Conservation (phyloP, 2,797 vertebrate species). For the Mus caroli region DNA sequence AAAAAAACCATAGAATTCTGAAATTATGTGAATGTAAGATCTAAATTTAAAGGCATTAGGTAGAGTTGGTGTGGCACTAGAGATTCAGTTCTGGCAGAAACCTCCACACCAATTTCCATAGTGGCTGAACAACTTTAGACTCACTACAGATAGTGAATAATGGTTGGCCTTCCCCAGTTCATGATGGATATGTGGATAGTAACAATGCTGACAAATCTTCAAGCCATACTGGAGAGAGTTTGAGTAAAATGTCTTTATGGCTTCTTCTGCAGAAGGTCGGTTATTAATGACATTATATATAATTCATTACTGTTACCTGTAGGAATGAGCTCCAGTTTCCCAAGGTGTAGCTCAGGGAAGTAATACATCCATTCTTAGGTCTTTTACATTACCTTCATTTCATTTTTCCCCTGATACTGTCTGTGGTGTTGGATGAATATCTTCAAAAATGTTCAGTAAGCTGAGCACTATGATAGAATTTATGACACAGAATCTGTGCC, state of each 20-base stretch:
- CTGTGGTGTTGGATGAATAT: background rate
- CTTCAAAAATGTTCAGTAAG: background rate
- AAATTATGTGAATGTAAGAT: background rate
- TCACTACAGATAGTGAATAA: background rate
- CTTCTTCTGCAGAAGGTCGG: background rate
- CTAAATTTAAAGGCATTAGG: background rate
- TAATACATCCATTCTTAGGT: background rate
- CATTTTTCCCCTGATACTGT: background rate
- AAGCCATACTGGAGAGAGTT: too few species aligned
- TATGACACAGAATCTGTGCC: background rate
- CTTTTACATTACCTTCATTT: background rate
- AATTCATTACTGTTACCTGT: background rate
- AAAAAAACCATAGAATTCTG: background rate
- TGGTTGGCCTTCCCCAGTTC: background rate
- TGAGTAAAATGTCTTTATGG: background rate
- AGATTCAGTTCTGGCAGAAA: background rate
- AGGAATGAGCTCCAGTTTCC: background rate
- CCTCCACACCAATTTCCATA: background rate
- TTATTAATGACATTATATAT: background rate
- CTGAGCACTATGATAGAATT: background rate
- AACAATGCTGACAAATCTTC: background rate
- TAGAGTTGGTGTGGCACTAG: background rate
- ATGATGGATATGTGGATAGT: background rate
- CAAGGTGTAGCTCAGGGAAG: background rate
- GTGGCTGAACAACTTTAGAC: background rate